Evolutionary conservation across 2,797 vertebrate genomes (phyloP).

Genomic region (Molothrus aeneus): DNA sequence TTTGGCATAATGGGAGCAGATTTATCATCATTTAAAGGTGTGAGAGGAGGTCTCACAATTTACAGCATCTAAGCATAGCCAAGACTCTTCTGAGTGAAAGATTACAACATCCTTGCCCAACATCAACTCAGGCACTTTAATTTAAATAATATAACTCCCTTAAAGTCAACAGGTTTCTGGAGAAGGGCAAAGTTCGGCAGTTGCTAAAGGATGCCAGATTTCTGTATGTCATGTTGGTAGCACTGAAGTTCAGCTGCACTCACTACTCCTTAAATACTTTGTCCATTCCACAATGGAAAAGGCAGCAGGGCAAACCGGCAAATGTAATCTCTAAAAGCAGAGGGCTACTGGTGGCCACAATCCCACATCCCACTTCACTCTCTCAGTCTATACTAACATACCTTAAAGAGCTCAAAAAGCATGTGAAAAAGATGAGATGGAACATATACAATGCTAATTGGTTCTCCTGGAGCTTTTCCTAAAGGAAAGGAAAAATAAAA

Average conservation of each 20-base stretch:
- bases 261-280: not conserved
- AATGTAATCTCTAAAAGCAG: not conserved
- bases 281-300: not conserved
- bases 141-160: not conserved
- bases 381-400: conserved; percentile 35
- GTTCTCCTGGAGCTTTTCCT: conserved; percentile 85
- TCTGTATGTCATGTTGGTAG: not conserved
- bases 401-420: conserved; percentile 99
- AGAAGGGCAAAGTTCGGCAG: not conserved
- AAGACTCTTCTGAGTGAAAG: not conserved
- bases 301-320: not conserved
- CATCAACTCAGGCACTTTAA: not conserved
- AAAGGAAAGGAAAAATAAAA: conserved; percentile 23
- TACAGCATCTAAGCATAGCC: not conserved
- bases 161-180: not conserved
- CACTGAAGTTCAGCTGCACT: not conserved
- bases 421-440: conserved; percentile 98
- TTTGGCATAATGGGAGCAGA: not conserved
- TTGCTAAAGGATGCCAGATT: not conserved
- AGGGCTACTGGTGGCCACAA: not conserved
- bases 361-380: not conserved
- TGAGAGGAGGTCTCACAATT: not conserved
- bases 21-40: not conserved
- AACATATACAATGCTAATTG: conserved; percentile 92
- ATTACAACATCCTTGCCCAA: not conserved